Evolutionary conservation across 2,888 invertebrate genomes (phyloP).

Genomic region (Clusia tigrina): DNA sequence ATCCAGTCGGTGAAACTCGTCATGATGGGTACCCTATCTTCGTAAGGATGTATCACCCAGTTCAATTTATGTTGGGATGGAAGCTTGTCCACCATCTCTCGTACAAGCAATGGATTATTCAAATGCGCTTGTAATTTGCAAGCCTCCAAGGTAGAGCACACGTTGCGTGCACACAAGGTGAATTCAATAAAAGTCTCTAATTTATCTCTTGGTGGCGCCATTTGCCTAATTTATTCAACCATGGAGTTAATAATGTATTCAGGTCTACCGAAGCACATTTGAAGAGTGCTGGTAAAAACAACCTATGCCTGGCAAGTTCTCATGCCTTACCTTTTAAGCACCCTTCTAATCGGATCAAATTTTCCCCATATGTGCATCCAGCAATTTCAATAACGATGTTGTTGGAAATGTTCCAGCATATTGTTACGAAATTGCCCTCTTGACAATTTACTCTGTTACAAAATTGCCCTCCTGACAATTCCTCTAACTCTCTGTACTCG

Average conservation of each 20-base stretch:
- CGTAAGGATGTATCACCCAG: constrained; percentile 16
- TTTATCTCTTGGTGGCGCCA: constrained; percentile 23
- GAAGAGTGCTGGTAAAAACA: constrained; percentile 21
- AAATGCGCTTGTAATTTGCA: constrained; percentile 17
- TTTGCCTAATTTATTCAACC: no score
- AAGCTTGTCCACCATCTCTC: constrained; percentile 17
- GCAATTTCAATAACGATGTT: not conserved
- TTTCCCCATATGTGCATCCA: constrained; percentile 25
- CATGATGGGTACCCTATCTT: constrained; percentile 18
- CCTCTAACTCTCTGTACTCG: no score
- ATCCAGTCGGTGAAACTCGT: constrained; percentile 17
- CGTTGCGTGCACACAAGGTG: constrained; percentile 22
- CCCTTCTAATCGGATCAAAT: constrained; percentile 23
- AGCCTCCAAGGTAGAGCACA: constrained; percentile 28
- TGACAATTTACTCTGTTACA: no score
- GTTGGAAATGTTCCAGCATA: not conserved
- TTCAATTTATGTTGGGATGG: constrained; percentile 24
- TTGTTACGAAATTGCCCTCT: no score
- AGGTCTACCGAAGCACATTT: constrained; percentile 26
- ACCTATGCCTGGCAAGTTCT: constrained; percentile 20
- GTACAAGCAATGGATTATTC: constrained; percentile 12
- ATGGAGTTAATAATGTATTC: no score
- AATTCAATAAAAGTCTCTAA: constrained; percentile 26
- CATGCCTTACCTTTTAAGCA: constrained; percentile 25
- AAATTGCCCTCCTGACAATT: no score